These are phyloP conservation scores for Dipodomys ordii DNA, from an alignment of 2,113 vertebrate species.

Conservation along the genomic window DNA sequence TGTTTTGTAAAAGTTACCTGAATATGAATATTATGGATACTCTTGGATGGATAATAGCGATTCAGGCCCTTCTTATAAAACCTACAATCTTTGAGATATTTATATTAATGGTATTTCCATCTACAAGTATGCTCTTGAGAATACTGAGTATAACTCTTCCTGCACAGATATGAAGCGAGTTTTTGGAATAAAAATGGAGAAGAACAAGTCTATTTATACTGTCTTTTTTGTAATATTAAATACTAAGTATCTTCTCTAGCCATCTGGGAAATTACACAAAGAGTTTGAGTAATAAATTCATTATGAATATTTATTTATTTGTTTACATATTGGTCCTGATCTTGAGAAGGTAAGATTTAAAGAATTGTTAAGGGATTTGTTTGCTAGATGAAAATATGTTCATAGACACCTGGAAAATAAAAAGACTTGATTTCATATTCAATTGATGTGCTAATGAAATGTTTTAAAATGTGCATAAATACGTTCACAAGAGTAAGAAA, in stretches of 20 bases:
- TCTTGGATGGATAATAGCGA: not conserved
- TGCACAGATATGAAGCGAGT: not conserved
- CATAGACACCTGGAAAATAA: not conserved
- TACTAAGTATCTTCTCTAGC: not conserved
- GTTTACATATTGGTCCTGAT: not conserved
- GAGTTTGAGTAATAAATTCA: not conserved
- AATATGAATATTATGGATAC: not conserved
- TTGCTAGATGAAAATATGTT: slow-evolving; percentile 12
- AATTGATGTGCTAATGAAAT: not conserved
- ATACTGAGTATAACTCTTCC: not conserved
- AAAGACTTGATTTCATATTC: not conserved
- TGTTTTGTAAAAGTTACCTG: not conserved
- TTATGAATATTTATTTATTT: not conserved
- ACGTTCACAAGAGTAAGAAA: not conserved
- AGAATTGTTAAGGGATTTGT: not conserved
- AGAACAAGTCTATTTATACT: not conserved
- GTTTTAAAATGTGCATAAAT: not conserved
- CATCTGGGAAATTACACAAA: not conserved
- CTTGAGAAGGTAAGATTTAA: not conserved
- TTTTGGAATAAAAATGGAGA: not conserved
- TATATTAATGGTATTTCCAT: not conserved
- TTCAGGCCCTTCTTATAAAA: not conserved
- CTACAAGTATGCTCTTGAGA: not conserved
- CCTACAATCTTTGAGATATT: not conserved
- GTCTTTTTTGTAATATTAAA: not conserved